Evolutionary conservation across 1,140 invertebrate species (phyloP), one percentile per base, ranked within the genome.

Genomic region (Lutraria rhynchaena): DNA sequence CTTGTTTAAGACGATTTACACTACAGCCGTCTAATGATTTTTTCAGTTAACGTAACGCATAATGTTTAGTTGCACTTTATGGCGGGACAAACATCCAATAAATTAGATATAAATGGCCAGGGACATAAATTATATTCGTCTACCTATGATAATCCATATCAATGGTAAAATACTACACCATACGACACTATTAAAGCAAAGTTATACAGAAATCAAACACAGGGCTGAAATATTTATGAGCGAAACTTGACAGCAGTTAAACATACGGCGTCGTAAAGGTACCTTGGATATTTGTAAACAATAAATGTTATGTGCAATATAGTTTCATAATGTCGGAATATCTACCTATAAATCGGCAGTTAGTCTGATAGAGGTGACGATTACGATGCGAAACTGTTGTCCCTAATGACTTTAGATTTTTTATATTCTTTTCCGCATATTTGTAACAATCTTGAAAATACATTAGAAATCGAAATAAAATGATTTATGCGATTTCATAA

Each of bases 271-370:
- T 57, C 70, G 15, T 73, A 58, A 73, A 73, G 22, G 35, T 27
- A 58, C 70, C 51, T 57, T 57, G 37, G 57, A 73, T 29, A 73
- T 73, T 73, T 55, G 70, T 33, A 29, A 58, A 73, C 53, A 73
- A 73, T 73, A 33, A 73, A 41, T 35, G 46, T 55, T 27, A 55
- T 44, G 49, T 55, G 29, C 35, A 73, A 4, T 37, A 55, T 31
- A 15, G 15, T 35, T 57, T 73, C 5, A 37, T 73, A 73, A 41
- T 41, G 37, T 41, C 5, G 15, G 15, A 41, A 41, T 41, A 41
- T 41, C 37, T 7, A 15, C 37, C 5, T 15, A 41, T 41, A 41
- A 41, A 41, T 41, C 15, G 37, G 37, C 15, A 15, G 5, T 41
- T 41, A 41, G 37, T 41, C 15, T 7, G 15, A 41, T 7, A 15